A percentile compares a stretch with the other conserved stretches of the same genome.
phyloP scores from a whole-genome alignment of 2,113 vertebrate genomes.

The Globicephala melas region DNA sequence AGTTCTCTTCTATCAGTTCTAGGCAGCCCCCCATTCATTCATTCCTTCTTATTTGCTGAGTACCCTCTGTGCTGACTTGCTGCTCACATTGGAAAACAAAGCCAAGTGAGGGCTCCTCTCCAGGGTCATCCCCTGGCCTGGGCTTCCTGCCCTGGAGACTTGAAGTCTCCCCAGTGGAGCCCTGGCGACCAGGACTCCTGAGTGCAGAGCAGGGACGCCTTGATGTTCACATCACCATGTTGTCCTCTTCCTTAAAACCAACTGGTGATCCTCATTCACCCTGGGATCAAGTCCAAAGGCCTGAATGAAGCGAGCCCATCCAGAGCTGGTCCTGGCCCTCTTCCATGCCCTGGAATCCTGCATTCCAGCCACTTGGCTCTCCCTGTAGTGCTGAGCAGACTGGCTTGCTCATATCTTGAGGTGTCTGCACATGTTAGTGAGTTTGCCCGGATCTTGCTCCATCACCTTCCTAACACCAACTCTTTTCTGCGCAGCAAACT shows the following conservation, averaged over 20 bases:
- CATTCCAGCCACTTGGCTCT: background rate
- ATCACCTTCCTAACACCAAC: background rate
- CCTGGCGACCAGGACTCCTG: background rate
- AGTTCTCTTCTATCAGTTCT: background rate
- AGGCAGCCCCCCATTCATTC: background rate
- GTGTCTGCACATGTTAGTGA: background rate
- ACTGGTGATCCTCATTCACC: background rate
- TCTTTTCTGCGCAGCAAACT: background rate
- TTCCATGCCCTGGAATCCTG: background rate
- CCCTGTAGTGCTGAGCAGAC: background rate
- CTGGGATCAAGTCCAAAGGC: background rate
- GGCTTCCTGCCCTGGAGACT: background rate
- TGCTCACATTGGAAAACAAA: background rate
- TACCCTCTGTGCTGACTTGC: background rate
- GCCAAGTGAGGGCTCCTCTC: background rate
- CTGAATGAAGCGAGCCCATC: background rate
- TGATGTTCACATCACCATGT: background rate
- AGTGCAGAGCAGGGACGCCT: background rate
- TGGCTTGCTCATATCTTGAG: background rate
- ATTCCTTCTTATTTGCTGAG: background rate
- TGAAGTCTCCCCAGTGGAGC: background rate
- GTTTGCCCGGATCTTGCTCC: background rate
- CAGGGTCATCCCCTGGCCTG: background rate
- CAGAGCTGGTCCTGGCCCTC: background rate
- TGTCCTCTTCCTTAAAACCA: background rate